Conservation (phyloP, 1,140 invertebrate genomes). For the Telenomus remus region DNA sequence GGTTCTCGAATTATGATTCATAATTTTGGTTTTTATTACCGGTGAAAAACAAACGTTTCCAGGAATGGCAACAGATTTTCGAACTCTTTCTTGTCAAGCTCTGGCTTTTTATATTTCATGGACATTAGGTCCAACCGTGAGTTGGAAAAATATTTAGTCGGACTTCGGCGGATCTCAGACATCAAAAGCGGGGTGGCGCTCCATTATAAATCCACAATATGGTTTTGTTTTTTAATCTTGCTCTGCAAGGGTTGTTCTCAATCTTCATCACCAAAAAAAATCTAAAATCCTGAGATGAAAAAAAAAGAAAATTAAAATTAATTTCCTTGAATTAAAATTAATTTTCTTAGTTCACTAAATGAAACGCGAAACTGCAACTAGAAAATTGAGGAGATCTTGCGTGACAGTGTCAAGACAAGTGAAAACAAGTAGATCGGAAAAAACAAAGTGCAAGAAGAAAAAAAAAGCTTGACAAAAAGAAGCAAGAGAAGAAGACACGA, state of each 20-base stretch:
- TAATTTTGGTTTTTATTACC: slow-evolving; percentile 48
- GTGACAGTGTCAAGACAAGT: slow-evolving; percentile 15
- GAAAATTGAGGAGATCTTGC: too few relatives aligned
- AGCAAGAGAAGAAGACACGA: slow-evolving; percentile 9
- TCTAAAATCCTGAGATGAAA: too few relatives aligned
- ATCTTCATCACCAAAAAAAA: too few relatives aligned
- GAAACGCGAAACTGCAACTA: too few relatives aligned
- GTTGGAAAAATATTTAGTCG: slow-evolving; percentile 27
- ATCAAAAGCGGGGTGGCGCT: slow-evolving; percentile 52
- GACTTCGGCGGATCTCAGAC: slow-evolving; percentile 6
- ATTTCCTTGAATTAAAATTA: too few relatives aligned
- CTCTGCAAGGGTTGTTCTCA: too few relatives aligned
- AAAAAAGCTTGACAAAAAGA: too few relatives aligned
- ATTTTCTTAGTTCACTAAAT: too few relatives aligned
- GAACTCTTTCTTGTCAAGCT: slow-evolving; percentile 43
- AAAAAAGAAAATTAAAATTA: too few relatives aligned
- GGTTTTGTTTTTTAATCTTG: too few relatives aligned
- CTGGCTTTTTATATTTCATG: slow-evolving; percentile 33
- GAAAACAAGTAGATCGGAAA: slow-evolving; percentile 37
- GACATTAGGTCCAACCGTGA: slow-evolving; percentile 34
- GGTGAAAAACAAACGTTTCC: slow-evolving; percentile 43
- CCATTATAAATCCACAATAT: slow-evolving; percentile 17
- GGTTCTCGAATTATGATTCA: slow-evolving; percentile 41
- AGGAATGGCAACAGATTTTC: slow-evolving; percentile 4
- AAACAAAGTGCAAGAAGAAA: slow-evolving; percentile 24